phyloP scores from a whole-genome alignment of 2,888 invertebrate genomes.

The Platycnemis pennipes region DNA sequence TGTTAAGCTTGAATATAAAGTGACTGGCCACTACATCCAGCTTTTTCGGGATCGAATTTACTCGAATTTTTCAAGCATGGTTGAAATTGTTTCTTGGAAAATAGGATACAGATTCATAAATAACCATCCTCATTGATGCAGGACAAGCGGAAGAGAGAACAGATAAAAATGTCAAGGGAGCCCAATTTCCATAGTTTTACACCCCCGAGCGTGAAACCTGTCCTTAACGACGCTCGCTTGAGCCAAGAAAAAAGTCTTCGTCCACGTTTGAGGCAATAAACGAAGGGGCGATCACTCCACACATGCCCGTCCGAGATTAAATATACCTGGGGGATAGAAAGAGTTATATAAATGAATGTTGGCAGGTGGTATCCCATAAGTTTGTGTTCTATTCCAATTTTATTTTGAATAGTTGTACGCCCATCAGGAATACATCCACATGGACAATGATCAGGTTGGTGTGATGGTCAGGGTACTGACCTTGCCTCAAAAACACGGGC shows the following conservation, averaged over 20 bases:
- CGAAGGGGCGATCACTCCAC: background rate
- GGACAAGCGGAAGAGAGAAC: background rate
- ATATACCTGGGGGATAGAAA: background rate
- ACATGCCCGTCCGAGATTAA: background rate
- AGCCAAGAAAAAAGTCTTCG: background rate
- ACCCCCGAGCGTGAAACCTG: background rate
- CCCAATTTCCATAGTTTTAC: constrained; percentile 19
- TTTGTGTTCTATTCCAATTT: no score
- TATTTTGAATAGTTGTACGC: no score
- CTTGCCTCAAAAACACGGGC: no score
- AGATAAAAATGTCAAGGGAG: constrained; percentile 3
- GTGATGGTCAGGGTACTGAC: no score
- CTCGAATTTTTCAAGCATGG: no score
- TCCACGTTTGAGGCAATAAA: background rate
- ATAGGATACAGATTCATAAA: background rate
- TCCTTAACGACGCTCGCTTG: background rate
- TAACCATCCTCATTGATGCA: background rate
- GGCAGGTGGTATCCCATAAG: no score
- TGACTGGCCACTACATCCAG: background rate
- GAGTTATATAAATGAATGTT: background rate
- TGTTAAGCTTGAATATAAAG: background rate
- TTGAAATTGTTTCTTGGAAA: background rate
- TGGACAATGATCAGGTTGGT: no score
- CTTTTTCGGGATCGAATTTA: background rate
- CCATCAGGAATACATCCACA: no score